Base-by-base conservation (phyloP, 2,888 invertebrate genomes). In the Oegoconia quadripuncta region DNA sequence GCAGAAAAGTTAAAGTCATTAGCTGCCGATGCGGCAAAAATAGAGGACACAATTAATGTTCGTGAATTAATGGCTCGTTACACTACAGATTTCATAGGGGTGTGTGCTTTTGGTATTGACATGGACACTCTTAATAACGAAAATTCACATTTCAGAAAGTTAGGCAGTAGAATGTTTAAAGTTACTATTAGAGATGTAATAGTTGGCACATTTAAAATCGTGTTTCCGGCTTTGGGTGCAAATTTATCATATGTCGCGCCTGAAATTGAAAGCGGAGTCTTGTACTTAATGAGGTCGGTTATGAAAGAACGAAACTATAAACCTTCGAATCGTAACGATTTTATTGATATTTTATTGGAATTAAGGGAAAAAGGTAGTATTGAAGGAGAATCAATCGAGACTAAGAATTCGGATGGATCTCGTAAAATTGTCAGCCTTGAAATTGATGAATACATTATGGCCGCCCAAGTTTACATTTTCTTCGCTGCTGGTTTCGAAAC, bases 341-440 rank as follows among this genome's bases (percentile, higher is more conserved):
- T 75, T 14, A 53, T 75, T n/a, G 75, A 75, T 48, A 42, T 74
- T n/a, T 55, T 74, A 9, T 45, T 74, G 22, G 64, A 73, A 15
- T 55, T 47, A 18, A 37, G 38, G 14, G 40, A 38, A n/a, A 40
- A 39, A 12, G 27, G 27, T 8, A 27, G 7, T 11, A 27, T 27
- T 13, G 12, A 13, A 13, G 27, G 27, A 3, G 27, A 30, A 38
- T 50, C 42, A 4, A 43, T 39, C 15, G 50, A 34, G 37, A 44
- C 15, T 12, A 13, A 8, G 7, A 34, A 41, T 13, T 20, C 37
- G 4, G 41, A 41, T 15, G 44, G 41, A 4, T 15, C 36, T 4
- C 37, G 42, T 6, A n/a, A 18, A 11, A 26, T n/a, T 9, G 44
- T 42, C n/a, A 36, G 39, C 12, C 26, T 44, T 18, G 44, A 44